A percentile compares a stretch with the other conserved stretches of the same genome.
These are phyloP conservation scores for Lysandra coridon DNA, from an alignment of 2,888 invertebrate genomes.

Conservation along the genomic window DNA sequence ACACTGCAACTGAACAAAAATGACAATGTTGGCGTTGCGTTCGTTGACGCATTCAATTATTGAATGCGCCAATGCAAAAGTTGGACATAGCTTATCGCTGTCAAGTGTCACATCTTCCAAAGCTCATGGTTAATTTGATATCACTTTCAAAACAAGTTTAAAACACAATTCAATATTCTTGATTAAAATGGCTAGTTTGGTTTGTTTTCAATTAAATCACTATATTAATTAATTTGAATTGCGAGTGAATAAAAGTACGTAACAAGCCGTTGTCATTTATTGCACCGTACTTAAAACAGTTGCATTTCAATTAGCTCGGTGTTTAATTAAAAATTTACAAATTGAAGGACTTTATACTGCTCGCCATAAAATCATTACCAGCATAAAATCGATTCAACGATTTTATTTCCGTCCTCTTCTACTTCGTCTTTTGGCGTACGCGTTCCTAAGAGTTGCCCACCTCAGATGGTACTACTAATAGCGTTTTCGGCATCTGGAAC, in stretches of 20 bases:
- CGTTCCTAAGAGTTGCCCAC: too few species aligned
- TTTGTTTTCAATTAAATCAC: constrained; percentile 6
- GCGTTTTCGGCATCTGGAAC: too few species aligned
- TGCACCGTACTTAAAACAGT: constrained; percentile 24
- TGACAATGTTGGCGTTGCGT: too few species aligned
- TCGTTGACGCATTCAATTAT: too few species aligned
- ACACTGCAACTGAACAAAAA: too few species aligned
- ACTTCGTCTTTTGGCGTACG: too few species aligned
- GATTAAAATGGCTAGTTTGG: background rate
- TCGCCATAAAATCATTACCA: constrained; percentile 24
- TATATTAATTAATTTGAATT: constrained; percentile 17
- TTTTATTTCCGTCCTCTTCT: background rate
- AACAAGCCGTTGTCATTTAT: constrained; percentile 28
- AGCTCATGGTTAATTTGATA: background rate
- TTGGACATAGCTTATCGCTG: too few species aligned
- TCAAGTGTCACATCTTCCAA: background rate
- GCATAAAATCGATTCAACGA: background rate
- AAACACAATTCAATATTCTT: background rate
- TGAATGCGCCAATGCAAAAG: too few species aligned
- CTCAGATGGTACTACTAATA: too few species aligned
- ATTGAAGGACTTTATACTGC: constrained; percentile 28
- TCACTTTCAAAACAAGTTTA: background rate
- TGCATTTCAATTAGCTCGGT: constrained; percentile 30
- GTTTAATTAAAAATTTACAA: constrained; percentile 30
- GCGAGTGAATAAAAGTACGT: constrained; percentile 23